Evolutionary conservation across 2,797 vertebrate genomes (phyloP).

Genomic region (Sebastes paucispinis): DNA sequence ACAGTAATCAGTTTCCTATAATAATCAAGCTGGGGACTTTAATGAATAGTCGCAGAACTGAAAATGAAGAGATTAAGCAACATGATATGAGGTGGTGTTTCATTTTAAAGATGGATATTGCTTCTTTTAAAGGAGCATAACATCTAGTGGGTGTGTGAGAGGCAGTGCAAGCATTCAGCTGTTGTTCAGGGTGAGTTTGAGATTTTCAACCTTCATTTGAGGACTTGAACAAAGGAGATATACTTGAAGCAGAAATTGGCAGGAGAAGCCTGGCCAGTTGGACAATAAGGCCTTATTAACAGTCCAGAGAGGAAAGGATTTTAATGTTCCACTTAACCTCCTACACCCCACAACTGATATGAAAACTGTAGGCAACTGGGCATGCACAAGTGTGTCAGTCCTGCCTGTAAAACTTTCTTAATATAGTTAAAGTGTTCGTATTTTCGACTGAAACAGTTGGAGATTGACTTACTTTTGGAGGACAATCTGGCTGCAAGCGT

Average conservation of each 20-base stretch:
- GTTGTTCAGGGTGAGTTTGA: neutral
- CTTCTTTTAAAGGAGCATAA: neutral
- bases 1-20: conserved; percentile 12
- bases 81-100: neutral
- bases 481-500: neutral
- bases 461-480: conserved; percentile 1
- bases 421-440: neutral
- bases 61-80: neutral
- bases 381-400: neutral
- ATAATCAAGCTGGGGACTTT: neutral
- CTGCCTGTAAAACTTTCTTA: neutral
- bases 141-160: neutral
- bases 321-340: conserved; percentile 7
- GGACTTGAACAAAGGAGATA: neutral
- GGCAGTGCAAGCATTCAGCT: neutral
- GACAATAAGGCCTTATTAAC: neutral
- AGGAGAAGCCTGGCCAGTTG: neutral
- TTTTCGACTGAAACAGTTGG: neutral
- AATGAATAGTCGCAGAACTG: neutral
- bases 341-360: neutral
- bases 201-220: neutral
- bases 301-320: neutral
- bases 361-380: neutral
- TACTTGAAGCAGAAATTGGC: neutral
- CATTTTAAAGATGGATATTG: neutral